phyloP scores from a whole-genome alignment of 2,113 vertebrate species.

The Alectura lathami region DNA sequence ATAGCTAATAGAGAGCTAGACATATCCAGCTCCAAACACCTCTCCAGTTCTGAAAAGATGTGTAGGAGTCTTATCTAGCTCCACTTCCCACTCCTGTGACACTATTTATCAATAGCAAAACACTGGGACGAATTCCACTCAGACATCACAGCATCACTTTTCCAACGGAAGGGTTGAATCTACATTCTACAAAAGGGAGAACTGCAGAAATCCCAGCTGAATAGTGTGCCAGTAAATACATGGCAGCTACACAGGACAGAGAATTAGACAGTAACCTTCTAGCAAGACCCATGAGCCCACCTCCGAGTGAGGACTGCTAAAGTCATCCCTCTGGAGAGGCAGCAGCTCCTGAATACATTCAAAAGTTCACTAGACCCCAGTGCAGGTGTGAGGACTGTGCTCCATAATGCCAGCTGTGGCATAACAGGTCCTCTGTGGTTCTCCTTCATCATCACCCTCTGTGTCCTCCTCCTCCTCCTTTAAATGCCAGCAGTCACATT shows the following conservation, averaged over 20 bases:
- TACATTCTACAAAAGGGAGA: background rate
- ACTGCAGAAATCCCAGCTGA: background rate
- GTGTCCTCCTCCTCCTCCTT: background rate
- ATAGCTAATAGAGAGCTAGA: background rate
- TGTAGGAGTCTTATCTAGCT: background rate
- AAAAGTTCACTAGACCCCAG: background rate
- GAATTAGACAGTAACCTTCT: background rate
- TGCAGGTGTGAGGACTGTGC: background rate
- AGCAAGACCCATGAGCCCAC: background rate
- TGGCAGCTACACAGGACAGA: background rate
- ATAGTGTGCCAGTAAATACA: background rate
- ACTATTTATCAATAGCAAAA: slow-evolving; percentile 4
- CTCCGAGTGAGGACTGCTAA: background rate
- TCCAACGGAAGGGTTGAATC: background rate
- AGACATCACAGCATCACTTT: background rate
- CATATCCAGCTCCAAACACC: background rate
- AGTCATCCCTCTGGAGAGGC: background rate
- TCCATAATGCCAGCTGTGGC: background rate
- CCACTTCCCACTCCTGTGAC: background rate
- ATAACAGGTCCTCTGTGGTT: background rate
- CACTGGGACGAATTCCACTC: background rate
- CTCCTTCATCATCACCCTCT: background rate
- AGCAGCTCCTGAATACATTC: background rate
- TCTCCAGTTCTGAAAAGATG: background rate
- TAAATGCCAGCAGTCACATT: background rate